Percentiles rank a stretch among this genome's conserved stretches.
These are phyloP conservation scores for Heterocephalus glaber DNA, from an alignment of 2,113 vertebrate genomes.

Conservation along the genomic window DNA sequence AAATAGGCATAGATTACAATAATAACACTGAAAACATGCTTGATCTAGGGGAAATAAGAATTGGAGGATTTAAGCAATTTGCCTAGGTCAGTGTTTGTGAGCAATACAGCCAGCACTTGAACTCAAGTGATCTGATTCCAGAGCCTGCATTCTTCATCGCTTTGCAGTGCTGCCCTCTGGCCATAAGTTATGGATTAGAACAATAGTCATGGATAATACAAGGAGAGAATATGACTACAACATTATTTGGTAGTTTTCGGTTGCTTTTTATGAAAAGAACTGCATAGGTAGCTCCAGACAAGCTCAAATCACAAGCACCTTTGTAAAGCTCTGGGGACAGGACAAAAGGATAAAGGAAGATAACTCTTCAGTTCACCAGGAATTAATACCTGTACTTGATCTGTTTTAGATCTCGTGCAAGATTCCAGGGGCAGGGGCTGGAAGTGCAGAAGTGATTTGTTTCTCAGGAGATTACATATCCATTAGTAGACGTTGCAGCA, in stretches of 20 bases:
- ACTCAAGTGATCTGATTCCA: background rate
- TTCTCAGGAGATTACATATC: background rate
- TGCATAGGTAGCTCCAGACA: background rate
- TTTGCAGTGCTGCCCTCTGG: background rate
- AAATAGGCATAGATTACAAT: background rate
- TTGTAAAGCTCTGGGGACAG: background rate
- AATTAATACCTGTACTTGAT: background rate
- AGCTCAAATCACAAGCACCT: background rate
- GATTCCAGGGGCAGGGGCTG: background rate
- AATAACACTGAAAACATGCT: background rate
- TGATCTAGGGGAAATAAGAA: background rate
- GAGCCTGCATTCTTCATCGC: background rate
- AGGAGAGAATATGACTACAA: background rate
- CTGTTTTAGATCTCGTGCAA: background rate
- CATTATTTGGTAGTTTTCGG: background rate
- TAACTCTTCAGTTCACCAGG: background rate
- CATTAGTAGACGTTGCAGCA: background rate
- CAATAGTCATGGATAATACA: background rate
- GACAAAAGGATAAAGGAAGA: background rate
- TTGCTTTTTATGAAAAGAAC: background rate
- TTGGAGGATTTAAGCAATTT: background rate
- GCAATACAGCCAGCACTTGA: background rate
- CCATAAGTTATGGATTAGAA: background rate
- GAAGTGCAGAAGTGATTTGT: background rate
- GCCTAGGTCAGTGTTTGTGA: background rate